These are phyloP conservation scores for Passer montanus DNA, from an alignment of 2,113 vertebrate species.

Conservation along the genomic window DNA sequence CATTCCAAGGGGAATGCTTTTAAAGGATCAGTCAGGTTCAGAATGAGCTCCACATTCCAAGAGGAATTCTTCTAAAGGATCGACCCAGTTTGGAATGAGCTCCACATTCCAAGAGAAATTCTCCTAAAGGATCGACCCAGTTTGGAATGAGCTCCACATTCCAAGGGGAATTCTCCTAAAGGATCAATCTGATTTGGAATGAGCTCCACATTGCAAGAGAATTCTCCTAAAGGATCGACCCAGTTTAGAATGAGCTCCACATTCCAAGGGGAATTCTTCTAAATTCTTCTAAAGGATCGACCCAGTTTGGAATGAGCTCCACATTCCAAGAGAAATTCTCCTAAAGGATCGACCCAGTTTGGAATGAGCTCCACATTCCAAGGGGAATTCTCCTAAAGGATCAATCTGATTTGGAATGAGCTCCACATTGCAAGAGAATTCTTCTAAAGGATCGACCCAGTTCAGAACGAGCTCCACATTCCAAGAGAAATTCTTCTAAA, in stretches of 20 bases:
- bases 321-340: no score
- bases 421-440: no score
- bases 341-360: no score
- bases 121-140: background rate
- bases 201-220: background rate
- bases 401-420: no score
- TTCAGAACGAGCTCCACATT: background rate
- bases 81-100: fast-evolving
- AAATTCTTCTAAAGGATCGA: no score
- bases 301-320: no score
- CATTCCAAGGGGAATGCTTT: background rate
- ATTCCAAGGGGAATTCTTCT: fast-evolving
- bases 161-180: background rate
- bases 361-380: no score
- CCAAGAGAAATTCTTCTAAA: background rate
- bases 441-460: background rate
- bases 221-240: background rate
- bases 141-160: background rate
- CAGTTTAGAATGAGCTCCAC: fast-evolving
- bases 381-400: no score
- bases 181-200: fast-evolving
- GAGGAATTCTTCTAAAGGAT: background rate
- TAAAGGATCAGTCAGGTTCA: fast-evolving
- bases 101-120: no score
- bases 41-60: background rate